phyloP scores from a whole-genome alignment of 2,113 vertebrate species.

The Micromys minutus region DNA sequence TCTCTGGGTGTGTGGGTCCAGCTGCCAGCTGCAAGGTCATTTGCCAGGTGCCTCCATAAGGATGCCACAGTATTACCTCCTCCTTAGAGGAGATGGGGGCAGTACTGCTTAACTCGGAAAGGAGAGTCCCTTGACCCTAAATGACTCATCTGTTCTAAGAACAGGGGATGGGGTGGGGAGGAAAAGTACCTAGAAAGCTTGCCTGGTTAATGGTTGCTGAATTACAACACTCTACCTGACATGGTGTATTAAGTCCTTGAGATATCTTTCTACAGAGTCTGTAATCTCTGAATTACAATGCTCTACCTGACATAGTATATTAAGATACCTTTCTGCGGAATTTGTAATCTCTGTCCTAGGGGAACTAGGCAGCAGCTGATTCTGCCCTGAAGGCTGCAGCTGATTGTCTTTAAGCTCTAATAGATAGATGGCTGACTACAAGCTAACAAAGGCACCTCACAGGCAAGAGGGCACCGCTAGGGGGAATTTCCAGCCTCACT shows the following conservation, averaged over 20 bases:
- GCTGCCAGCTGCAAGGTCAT: background rate
- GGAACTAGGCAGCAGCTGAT: background rate
- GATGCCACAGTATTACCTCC: background rate
- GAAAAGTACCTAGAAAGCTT: background rate
- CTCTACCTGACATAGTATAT: background rate
- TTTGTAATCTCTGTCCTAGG: background rate
- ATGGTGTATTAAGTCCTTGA: constrained; percentile 32
- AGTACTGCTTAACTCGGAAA: background rate
- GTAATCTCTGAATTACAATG: constrained; percentile 12
- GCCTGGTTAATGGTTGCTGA: constrained; percentile 32
- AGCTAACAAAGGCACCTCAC: background rate
- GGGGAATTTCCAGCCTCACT: background rate
- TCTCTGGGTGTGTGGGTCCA: accelerated
- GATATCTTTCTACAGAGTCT: background rate
- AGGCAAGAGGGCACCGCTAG: background rate
- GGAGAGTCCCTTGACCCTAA: background rate
- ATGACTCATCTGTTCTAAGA: constrained; percentile 14
- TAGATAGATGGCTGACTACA: background rate
- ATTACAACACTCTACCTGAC: background rate
- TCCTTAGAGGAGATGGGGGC: background rate
- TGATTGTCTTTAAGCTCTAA: constrained; percentile 1
- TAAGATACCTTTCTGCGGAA: background rate
- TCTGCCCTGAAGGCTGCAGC: background rate
- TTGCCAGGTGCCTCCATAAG: background rate
- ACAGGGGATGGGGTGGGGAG: background rate